Evolutionary conservation across 2,113 vertebrate species (phyloP), one percentile per base, ranked within the genome.

Genomic region (Mastomys natalensis): DNA sequence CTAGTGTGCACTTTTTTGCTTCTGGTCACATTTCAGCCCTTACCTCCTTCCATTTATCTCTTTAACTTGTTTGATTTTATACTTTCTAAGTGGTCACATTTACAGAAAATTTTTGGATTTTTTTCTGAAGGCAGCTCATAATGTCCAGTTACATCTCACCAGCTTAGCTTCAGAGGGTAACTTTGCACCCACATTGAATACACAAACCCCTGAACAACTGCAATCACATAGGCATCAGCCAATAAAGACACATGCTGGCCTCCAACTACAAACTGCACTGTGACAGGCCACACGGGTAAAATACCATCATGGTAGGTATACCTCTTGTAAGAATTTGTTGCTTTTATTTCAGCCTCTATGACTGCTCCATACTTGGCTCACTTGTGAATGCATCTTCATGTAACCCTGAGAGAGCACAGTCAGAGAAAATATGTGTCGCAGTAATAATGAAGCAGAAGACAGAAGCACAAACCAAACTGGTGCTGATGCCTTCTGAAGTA

Each of bases 91-190:
- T 22, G 62, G 10, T 88, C 15, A 48, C 10, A 22, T 34, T 89
- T 80, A 53, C 11, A 22, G 19, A 7, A 91, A 43, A n/a, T 40
- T 12, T 74, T 31, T 40, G 4, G 58, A 4, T 60, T 60, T 60
- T 60, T 62, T 62, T 8, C 88, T 89, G 60, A 86, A 88, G 60
- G 24, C 24, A 21, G 53, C 0, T 90, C 1, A 1, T n/a, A 84
- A 12, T 34, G 78, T 70, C 1, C 19, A 37, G 53, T 77, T 92
- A 3, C n/a, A 34, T 76, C 93, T 95, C 34, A 78, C 53, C 29
- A 58, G 6, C 9, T 89, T 66, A 92, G 31, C 40, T 92, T 97
- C 82, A 96, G n/a, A 70, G 26, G 21, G 5, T 73, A 77, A n/a
- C 12, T 26, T 43, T 76, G 15, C 22, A 60, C 4, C 15, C 19